Conservation (phyloP, 1,140 invertebrate genomes). For the Tetraneura akinire region DNA sequence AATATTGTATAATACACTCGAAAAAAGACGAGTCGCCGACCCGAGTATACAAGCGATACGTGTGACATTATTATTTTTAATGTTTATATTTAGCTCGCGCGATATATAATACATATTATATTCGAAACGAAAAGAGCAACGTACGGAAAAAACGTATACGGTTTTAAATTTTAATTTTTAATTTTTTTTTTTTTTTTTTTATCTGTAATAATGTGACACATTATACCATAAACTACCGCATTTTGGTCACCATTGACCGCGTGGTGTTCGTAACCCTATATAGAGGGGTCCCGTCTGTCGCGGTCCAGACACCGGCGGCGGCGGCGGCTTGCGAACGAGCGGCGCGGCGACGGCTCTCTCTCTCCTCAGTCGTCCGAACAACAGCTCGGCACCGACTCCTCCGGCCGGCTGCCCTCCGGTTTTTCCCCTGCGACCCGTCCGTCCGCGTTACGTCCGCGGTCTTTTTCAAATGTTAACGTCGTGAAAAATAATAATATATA, state of each 20-base stretch:
- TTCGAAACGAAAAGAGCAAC: too few species aligned
- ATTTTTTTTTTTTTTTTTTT: too few species aligned
- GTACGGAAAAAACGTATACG: too few species aligned
- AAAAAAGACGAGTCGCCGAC: too few species aligned
- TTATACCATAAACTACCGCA: not conserved
- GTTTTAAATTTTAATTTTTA: too few species aligned
- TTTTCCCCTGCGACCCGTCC: not conserved
- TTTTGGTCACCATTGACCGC: slow-evolving; percentile 46
- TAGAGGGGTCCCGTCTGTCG: slow-evolving; percentile 45
- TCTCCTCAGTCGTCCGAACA: slow-evolving; percentile 48
- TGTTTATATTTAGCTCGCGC: too few species aligned
- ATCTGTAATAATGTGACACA: not conserved
- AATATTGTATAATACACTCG: too few species aligned
- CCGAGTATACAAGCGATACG: too few species aligned
- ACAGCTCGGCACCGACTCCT: slow-evolving; percentile 42
- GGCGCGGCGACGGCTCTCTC: slow-evolving; percentile 39
- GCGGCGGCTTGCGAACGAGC: slow-evolving; percentile 1
- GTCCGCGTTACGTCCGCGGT: not conserved
- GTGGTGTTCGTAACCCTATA: slow-evolving; percentile 40
- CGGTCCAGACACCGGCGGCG: slow-evolving; percentile 45
- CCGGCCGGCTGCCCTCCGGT: slow-evolving; percentile 43
- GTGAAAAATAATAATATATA: too few species aligned
- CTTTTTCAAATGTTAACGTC: too few species aligned
- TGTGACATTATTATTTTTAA: too few species aligned
- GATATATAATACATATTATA: too few species aligned